Percentiles rank a stretch among this genome's conserved stretches.
These are phyloP conservation scores for Charadrius vociferus DNA, from an alignment of 2,113 vertebrate species.

Conservation along the genomic window DNA sequence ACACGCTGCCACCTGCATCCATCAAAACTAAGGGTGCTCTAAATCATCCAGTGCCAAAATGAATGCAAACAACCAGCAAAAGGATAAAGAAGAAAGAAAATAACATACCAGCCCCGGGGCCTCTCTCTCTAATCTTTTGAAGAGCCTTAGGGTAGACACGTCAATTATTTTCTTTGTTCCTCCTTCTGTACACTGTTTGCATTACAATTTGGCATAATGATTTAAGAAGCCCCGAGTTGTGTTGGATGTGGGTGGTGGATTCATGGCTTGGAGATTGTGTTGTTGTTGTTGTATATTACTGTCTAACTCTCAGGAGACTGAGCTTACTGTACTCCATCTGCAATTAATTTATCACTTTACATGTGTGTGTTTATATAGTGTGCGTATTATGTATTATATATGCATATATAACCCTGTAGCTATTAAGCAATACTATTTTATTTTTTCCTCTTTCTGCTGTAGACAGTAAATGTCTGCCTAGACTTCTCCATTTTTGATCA, in stretches of 20 bases:
- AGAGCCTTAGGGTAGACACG: not conserved
- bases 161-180: slow-evolving; percentile 63
- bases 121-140: slow-evolving; percentile 54
- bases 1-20: slow-evolving; percentile 40
- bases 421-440: not conserved
- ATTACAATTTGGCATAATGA: slow-evolving; percentile 46
- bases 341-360: slow-evolving; percentile 13
- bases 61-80: slow-evolving; percentile 47
- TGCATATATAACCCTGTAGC: not conserved
- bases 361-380: not conserved
- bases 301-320: not conserved
- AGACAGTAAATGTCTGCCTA: not conserved
- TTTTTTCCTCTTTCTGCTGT: not conserved
- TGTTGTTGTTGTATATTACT: not conserved
- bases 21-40: slow-evolving; percentile 40
- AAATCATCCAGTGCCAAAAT: slow-evolving; percentile 63
- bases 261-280: not conserved
- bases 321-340: not conserved
- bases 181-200: slow-evolving; percentile 10
- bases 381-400: not conserved
- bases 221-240: slow-evolving; percentile 24
- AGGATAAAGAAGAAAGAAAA: slow-evolving; percentile 64
- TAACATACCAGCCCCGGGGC: not conserved
- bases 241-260: slow-evolving; percentile 31
- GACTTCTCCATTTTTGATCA: not conserved